Evolutionary conservation across 2,113 vertebrate species (phyloP).

Genomic region (Meleagris gallopavo): DNA sequence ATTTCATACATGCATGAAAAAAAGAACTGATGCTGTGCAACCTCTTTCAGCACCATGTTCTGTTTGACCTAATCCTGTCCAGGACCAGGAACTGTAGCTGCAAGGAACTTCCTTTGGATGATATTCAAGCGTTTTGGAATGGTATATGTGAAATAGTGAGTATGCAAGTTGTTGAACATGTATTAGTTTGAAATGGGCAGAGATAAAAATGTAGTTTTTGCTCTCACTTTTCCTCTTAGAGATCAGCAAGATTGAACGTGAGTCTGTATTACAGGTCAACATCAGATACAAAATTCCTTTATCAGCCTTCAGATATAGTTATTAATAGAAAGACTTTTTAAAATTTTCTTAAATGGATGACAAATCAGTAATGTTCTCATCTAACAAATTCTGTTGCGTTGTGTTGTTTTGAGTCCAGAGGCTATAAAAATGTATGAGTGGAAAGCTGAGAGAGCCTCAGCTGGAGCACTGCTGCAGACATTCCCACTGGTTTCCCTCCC

Average conservation of each 20-base stretch:
- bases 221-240: not conserved
- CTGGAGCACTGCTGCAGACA: not conserved
- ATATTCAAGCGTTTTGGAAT: not conserved
- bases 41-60: not conserved
- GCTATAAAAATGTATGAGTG: not conserved
- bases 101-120: not conserved
- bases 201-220: not conserved
- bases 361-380: not conserved
- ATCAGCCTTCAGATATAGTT: not conserved
- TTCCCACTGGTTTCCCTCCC: not conserved
- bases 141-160: not conserved
- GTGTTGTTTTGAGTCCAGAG: not conserved
- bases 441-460: rapidly evolving
- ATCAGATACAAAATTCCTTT: not conserved
- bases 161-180: not conserved
- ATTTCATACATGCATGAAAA: not conserved
- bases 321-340: not conserved
- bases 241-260: not conserved
- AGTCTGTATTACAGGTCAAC: not conserved
- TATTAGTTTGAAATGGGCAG: not conserved
- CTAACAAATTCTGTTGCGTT: rapidly evolving
- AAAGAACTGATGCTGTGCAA: not conserved
- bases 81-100: not conserved
- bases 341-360: not conserved
- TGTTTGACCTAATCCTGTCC: not conserved